Conservation (phyloP, 2,888 invertebrate species). For the Coleophora deauratella region DNA sequence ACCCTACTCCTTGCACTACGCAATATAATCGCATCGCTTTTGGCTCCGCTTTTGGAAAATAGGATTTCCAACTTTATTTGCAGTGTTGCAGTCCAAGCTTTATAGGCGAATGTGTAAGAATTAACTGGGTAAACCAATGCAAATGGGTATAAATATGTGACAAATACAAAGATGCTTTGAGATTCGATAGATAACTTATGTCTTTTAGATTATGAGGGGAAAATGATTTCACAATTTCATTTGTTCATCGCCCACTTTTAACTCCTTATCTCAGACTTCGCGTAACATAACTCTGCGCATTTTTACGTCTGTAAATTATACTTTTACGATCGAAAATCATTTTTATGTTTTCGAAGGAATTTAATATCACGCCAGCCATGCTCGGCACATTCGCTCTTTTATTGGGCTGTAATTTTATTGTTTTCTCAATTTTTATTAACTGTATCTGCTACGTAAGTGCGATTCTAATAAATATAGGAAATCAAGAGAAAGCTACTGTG, state of each 20-base stretch:
- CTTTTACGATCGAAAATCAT: conserved; percentile 75
- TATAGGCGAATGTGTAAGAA: too few relatives aligned
- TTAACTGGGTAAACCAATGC: too few relatives aligned
- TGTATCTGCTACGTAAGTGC: conserved; percentile 62
- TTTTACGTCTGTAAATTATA: conserved; percentile 75
- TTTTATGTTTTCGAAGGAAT: conserved; percentile 73
- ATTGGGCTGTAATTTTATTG: conserved; percentile 73
- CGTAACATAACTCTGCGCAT: conserved; percentile 66
- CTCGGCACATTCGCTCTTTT: conserved; percentile 68
- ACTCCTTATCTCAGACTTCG: conserved; percentile 33
- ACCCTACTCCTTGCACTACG: background rate
- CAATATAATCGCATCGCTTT: too few relatives aligned
- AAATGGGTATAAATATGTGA: too few relatives aligned
- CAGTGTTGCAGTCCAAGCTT: too few relatives aligned
- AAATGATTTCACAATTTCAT: too few relatives aligned
- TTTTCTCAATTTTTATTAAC: conserved; percentile 74
- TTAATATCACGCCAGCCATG: conserved; percentile 72
- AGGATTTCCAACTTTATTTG: too few relatives aligned
- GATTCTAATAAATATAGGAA: conserved; percentile 19
- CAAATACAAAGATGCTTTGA: too few relatives aligned
- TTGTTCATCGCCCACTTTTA: conserved; percentile 9
- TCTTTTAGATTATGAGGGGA: too few relatives aligned
- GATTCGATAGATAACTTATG: too few relatives aligned
- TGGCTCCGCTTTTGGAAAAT: too few relatives aligned
- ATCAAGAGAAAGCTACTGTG: too few relatives aligned